phyloP scores from a whole-genome alignment of 1,140 invertebrate genomes.

The Antheraea mylitta region DNA sequence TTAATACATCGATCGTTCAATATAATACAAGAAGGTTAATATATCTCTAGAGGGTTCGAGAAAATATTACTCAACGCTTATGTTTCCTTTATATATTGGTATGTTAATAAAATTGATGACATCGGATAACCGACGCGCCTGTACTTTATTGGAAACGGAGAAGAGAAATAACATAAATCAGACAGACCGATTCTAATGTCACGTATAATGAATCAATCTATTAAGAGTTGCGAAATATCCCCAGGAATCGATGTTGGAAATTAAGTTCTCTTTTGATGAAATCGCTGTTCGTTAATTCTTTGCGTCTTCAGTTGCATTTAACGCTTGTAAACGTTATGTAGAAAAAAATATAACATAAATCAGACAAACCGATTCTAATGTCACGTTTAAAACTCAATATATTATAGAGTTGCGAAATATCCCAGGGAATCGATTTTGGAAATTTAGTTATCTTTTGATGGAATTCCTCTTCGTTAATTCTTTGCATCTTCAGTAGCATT shows the following conservation, averaged over 20 bases:
- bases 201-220: constrained; percentile 1
- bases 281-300: neutral
- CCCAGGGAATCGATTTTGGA: neutral
- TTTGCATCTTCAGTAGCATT: neutral
- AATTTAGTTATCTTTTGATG: neutral
- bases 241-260: neutral
- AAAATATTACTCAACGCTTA: neutral
- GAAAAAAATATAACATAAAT: neutral
- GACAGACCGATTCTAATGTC: neutral
- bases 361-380: neutral
- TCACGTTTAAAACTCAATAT: neutral
- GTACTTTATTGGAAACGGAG: neutral
- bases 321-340: neutral
- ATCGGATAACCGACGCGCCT: neutral
- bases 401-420: neutral
- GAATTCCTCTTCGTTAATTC: neutral
- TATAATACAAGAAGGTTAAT: neutral
- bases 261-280: neutral
- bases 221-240: neutral
- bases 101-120: constrained; percentile 6
- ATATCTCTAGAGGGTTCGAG: neutral
- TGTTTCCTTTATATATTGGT: constrained; percentile 2
- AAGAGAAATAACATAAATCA: constrained; percentile 2
- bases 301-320: neutral
- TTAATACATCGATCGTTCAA: neutral